Evolutionary conservation across 2,888 invertebrate genomes (phyloP), one percentile per base, ranked within the genome.

Genomic region (Cosmia trapezina): DNA sequence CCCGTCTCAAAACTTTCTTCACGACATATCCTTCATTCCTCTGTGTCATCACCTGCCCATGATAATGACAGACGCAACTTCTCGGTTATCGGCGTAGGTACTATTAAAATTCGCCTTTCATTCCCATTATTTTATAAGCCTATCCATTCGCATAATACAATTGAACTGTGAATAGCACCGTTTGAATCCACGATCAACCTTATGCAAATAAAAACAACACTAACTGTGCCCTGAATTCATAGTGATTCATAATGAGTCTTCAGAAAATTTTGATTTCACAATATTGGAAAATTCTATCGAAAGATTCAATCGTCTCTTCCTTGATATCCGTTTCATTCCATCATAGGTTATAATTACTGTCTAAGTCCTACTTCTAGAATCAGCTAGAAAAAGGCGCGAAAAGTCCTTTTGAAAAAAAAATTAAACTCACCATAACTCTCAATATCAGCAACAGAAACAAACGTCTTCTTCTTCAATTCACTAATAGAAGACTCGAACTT

Each of bases 401-500:
- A 37, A n/a, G 0, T 28, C 3, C 4, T 14, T 37, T 17, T 17
- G 6, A n/a, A 28, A 17, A 28, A n/a, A 28, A 33, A n/a, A 4
- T 14, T 3, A 51, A 70, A 90, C 93, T 93, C 81, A 96, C 96
- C 93, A 89, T 92, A 95, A 69, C 90, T 93, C 60, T 93, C 91
- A 54, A 94, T 91, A 68, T 95, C 95, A 62, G 92, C 90, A 0
- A 89, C 92, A 4, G 94, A 90, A 17, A 95, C 92, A 81, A 95
- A 95, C 0, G 91, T 90, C 62, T 94, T 96, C 86, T 93, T 94
- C 81, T 95, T 95, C 77, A 95, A 76, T 86, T 95, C 96, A 92
- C 93, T 94, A 47, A 96, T 95, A 0, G 96, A 94, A 4, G 93
- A 90, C 78, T 95, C 95, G 68, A 96, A 96, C 79, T 93, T 94